Base-by-base conservation (phyloP, 1,140 invertebrate genomes). In the Tenebrio molitor region DNA sequence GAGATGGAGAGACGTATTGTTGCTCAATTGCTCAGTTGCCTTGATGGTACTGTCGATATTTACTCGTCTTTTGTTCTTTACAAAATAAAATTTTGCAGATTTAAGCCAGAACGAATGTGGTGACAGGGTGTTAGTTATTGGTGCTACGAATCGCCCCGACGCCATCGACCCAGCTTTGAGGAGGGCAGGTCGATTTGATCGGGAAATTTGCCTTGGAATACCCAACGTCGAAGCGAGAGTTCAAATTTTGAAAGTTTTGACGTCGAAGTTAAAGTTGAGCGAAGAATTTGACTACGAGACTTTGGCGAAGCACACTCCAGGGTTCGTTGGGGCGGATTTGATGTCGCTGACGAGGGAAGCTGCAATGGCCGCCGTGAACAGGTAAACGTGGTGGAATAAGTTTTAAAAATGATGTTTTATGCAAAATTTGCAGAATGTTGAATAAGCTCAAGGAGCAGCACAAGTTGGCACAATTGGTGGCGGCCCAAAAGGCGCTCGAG, bases 1-100 rank as follows among this genome's bases (percentile, higher is more conserved):
- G 96, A 97, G 81, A 99, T 99, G 96, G 96, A 99, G 80, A 88
- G 92, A 74, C 85, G 97, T 77, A 97, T 99, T 83, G 97, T 99
- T 2, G 91, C 96, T 12, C 97, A 99, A 83, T 84, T 99, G 29
- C 85, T 97, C 3, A 89, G 91, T 5, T 96, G 93, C 77, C 86
- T 99, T 78, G 97, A 99, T 86, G 91, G 91, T 91, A 82, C 81
- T n/a, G 68, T 76, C 4, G 10, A 33, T 10, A 33, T 10, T 4
- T 33, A 10, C 4, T 10, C 29, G 29, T 41, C n/a, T n/a, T n/a
- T n/a, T n/a, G n/a, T n/a, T n/a, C n/a, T n/a, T n/a, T n/a, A n/a
- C n/a, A n/a, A n/a, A n/a, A n/a, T n/a, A n/a, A n/a, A n/a, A n/a
- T n/a, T n/a, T n/a, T n/a, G n/a, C n/a, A 90, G 88, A 88, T 72